Base-by-base conservation (phyloP, 2,113 vertebrate genomes). In the Hemichromis elongatus region DNA sequence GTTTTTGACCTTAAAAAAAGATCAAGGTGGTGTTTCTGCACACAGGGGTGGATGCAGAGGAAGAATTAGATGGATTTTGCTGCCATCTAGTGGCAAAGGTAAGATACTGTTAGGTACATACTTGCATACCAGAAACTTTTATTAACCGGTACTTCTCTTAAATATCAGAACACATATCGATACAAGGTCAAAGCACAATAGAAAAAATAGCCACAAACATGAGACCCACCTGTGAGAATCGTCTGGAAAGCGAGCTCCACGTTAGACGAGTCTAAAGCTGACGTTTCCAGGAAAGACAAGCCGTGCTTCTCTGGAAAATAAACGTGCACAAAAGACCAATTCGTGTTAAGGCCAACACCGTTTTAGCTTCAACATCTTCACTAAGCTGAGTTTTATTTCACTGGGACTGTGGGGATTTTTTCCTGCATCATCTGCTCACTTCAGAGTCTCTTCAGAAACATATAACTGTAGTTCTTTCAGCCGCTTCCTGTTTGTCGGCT, bases 221-320 rank as follows among this genome's bases (percentile, higher is more conserved):
- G 16, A 81, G 28, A 70, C 54, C 92, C 40, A 97, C 97, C 97
- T 3, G 96, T 93, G 56, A 97, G 96, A 80, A 97, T 96, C 9
- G 94, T 97, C 82, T 97, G 96, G 88, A 98, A 98, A 47, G 97
- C 97, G 0, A 90, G 95, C 89, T 97, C 97, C 90, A 97, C 97
- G 0, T 97, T 98, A 81, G 96, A 96, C 3, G 97, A 97, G 82
- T 98, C 97, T 86, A 97, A 94, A 2, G 97, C 97, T 2, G 97
- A 98, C 0, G 97, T 97, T 92, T 98, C 97, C 2, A 97, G 94
- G 93, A 97, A 97, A 33, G 96, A 97, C 80, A 98, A 80, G 45
- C 96, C 96, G 0, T 97, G 94, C 85, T 96, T 97, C 90, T 98
- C 97, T 98, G 92, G 9, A 86, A 92, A 70, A 87, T 8, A 92